Base-by-base conservation (phyloP, 2,113 vertebrate genomes). In the Herpailurus yagouaroundi region DNA sequence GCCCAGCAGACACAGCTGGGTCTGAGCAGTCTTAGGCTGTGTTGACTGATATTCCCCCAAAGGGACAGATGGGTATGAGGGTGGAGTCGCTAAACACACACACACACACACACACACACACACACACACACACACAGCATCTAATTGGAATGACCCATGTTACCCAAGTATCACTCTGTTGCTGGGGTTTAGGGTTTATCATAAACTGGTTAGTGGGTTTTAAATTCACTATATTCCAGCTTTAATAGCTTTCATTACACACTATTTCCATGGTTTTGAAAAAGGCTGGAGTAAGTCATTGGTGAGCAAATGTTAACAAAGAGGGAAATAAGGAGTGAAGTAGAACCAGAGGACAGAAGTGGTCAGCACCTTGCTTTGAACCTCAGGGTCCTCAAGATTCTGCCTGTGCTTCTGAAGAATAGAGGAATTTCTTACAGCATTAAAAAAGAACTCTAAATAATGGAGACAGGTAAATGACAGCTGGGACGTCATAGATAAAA, bases 141-240 rank as follows among this genome's bases (percentile, higher is more conserved):
- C 68, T 76, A 80, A 33, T 5, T 50, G 31, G 60, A 63, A 74
- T 29, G 29, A 60, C 9, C n/a, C 64, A 3, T 9, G 55, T 3
- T 0, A 45, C 18, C 52, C 45, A 48, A 33, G 89, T 21, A 63
- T 25, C 63, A 73, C 8, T 0, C 21, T 1, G 0, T 45, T 45
- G 14, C 19, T 10, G 31, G 81, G 9, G 18, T 60, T 71, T 95
- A 45, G 27, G 33, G 31, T 89, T 96, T 80, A 45, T 8, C 41
- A 77, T 38, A 94, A 45, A 55, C 68, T 88, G 36, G 27, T 27
- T 13, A 4, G 12, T 66, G 84, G 81, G 29, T 14, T 57, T 83
- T 74, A n/a, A 69, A 45, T 33, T n/a, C 29, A 48, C 33, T 76
- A 18, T n/a, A 29, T 79, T 80, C 71, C 19, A 81, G 66, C 36